Evolutionary conservation across 2,888 invertebrate genomes (phyloP).

Genomic region (Scaptomyza tumidula): DNA sequence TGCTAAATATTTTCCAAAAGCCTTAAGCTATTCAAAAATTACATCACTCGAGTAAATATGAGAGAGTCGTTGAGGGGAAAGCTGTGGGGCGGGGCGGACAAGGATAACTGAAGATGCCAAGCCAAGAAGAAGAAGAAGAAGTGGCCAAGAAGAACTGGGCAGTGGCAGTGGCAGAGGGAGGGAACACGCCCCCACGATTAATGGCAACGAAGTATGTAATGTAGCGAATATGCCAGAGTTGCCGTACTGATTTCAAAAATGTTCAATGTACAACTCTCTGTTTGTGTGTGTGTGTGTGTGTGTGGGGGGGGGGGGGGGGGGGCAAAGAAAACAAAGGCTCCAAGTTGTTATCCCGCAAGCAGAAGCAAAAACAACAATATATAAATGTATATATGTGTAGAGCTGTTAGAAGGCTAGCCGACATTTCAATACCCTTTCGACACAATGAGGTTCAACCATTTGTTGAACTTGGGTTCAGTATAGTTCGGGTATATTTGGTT

Average conservation of each 20-base stretch:
- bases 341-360: conserved; percentile 62
- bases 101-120: conserved; percentile 24
- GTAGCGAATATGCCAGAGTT: conserved; percentile 76
- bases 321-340: conserved; percentile 63
- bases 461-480: no score
- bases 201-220: conserved; percentile 76
- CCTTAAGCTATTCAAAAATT: conserved; percentile 80
- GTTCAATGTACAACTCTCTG: conserved; percentile 25
- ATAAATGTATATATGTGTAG: not conserved
- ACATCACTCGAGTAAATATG: conserved; percentile 80
- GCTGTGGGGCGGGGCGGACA: not conserved
- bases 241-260: conserved; percentile 77
- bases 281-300: no score
- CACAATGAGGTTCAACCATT: no score
- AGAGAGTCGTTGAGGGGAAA: conserved; percentile 41
- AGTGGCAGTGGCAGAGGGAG: conserved; percentile 34
- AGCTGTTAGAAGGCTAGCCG: not conserved
- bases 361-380: conserved; percentile 58
- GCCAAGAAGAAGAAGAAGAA: conserved; percentile 9
- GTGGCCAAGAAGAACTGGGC: conserved; percentile 8
- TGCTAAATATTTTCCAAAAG: conserved; percentile 76
- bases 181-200: conserved; percentile 68
- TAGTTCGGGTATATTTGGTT: no score
- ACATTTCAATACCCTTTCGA: not conserved
- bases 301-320: conserved; percentile 14